Evolutionary conservation across 2,888 invertebrate genomes (phyloP).

Genomic region (Sceliomorpha sp.): DNA sequence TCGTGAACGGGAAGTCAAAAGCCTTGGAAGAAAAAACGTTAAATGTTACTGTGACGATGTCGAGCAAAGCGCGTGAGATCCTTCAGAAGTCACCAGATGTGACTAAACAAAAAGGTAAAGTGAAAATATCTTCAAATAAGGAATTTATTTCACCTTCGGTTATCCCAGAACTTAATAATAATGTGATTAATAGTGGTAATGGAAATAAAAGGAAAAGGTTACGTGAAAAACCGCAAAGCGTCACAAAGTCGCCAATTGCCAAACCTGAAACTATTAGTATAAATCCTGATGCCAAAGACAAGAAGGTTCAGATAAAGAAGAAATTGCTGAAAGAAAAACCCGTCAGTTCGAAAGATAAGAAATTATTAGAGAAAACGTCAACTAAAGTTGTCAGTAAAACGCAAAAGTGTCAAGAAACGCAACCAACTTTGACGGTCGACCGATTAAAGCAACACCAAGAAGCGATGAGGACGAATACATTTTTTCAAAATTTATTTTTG

Average conservation of each 20-base stretch:
- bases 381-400: constrained; percentile 29
- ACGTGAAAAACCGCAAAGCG: constrained; percentile 74
- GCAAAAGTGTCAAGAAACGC: constrained; percentile 7
- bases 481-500: constrained; percentile 87
- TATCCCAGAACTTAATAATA: constrained; percentile 35
- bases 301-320: constrained; percentile 52
- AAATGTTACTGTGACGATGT: constrained; percentile 80
- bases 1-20: constrained; percentile 65
- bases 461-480: constrained; percentile 84
- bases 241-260: constrained; percentile 63
- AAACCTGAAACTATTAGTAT: constrained; percentile 63
- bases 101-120: constrained; percentile 31
- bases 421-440: constrained; percentile 72
- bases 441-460: constrained; percentile 83
- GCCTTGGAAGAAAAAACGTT: constrained; percentile 77
- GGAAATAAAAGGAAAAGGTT: constrained; percentile 64
- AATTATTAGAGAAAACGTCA: constrained; percentile 20
- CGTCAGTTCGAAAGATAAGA: constrained; percentile 7
- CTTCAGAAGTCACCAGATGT: constrained; percentile 65
- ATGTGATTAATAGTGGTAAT: constrained; percentile 45
- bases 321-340: constrained; percentile 47
- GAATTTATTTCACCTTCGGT: constrained; percentile 38
- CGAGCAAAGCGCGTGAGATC: constrained; percentile 73
- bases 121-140: constrained; percentile 41
- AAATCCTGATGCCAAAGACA: constrained; percentile 48